Evolutionary conservation across 2,113 vertebrate genomes (phyloP).

Genomic region (Sinosuthora webbiana): DNA sequence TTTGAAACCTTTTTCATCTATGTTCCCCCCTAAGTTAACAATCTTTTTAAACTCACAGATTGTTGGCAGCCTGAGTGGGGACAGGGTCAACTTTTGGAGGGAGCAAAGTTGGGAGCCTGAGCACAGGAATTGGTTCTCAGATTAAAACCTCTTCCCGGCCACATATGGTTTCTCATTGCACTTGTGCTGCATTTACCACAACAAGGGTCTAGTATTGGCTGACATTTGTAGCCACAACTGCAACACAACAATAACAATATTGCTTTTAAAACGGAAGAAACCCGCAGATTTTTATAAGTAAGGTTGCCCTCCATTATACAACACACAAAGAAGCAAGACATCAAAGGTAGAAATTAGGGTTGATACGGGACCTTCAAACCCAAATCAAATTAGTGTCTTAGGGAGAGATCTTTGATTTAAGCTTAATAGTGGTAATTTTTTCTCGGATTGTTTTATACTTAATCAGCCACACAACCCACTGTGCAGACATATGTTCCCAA

Average conservation of each 20-base stretch:
- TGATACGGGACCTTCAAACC: constrained; percentile 35
- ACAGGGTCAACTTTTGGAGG: neutral
- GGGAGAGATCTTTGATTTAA: constrained; percentile 65
- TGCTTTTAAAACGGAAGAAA: constrained; percentile 34
- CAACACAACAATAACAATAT: constrained; percentile 45
- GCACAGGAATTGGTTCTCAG: neutral
- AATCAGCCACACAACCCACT: constrained; percentile 56
- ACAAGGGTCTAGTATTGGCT: neutral
- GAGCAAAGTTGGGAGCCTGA: neutral
- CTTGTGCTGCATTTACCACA: neutral
- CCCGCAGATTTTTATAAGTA: constrained; percentile 1
- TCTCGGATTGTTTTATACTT: constrained; percentile 51
- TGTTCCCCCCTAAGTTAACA: neutral
- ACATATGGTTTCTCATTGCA: neutral
- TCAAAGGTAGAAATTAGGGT: constrained; percentile 51
- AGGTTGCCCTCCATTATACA: constrained; percentile 48
- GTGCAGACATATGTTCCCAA: constrained; percentile 64
- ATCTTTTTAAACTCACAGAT: neutral
- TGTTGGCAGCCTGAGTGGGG: neutral
- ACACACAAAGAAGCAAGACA: constrained; percentile 18
- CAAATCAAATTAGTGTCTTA: constrained; percentile 64
- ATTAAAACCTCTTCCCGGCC: neutral
- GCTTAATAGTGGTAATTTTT: constrained; percentile 65
- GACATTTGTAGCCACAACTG: neutral
- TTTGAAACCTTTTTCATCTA: neutral